These are phyloP conservation scores for Poeciliopsis presidionis DNA, from an alignment of 2,797 vertebrate species.

Conservation along the genomic window DNA sequence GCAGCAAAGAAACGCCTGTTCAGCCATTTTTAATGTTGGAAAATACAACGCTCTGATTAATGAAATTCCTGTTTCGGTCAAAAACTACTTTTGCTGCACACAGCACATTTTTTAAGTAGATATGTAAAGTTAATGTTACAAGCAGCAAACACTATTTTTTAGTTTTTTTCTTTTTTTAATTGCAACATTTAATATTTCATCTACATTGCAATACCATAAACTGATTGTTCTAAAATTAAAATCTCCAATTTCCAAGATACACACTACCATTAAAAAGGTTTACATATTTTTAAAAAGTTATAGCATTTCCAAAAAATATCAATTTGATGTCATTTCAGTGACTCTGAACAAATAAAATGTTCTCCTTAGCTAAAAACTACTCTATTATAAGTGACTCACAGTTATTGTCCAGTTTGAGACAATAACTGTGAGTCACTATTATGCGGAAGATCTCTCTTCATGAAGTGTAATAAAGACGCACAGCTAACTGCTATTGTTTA, in stretches of 20 bases:
- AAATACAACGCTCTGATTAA: conserved; percentile 16
- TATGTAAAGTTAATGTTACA: background rate
- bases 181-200: background rate
- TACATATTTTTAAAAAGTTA: background rate
- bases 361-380: background rate
- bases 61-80: conserved; percentile 24
- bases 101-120: conserved; percentile 12
- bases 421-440: background rate
- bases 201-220: background rate
- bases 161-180: background rate
- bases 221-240: background rate
- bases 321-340: background rate
- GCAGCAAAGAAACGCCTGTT: conserved; percentile 21
- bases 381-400: background rate
- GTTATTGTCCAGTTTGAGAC: background rate
- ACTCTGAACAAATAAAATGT: background rate
- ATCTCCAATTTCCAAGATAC: background rate
- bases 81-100: conserved; percentile 21
- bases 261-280: background rate
- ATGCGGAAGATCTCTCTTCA: background rate
- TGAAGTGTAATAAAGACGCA: conserved; percentile 1
- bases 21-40: conserved; percentile 61
- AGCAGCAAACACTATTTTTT: background rate
- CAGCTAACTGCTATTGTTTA: background rate
- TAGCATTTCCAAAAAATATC: background rate